Base-by-base conservation (phyloP, 2,113 vertebrate species). In the Callopanchax toddi region DNA sequence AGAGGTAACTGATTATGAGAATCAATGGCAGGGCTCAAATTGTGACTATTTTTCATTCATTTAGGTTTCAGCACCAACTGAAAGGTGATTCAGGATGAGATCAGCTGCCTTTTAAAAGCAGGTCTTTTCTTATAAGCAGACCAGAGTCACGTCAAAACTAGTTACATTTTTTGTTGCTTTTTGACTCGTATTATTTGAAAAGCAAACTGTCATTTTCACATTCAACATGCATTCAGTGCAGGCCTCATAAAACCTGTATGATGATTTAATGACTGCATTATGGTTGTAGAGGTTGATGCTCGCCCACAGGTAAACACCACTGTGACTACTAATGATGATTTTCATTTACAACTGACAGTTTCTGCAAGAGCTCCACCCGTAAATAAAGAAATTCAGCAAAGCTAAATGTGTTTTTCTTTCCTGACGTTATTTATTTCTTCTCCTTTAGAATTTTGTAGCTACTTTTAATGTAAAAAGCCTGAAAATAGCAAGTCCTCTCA, bases 391-490 rank as follows among this genome's bases (percentile, higher is more conserved):
- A 11, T 11, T 63, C 11, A 45, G 43, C 42, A 56, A 60, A 69
- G 26, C 34, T 50, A 54, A 76, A 43, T 60, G 59, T 56, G 56
- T 64, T 46, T 56, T 37, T 64, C 50, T 79, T 79, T 66, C 71
- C 78, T 82, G 82, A 72, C 74, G 80, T 10, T 32, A 5, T 36
- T 32, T 89, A 79, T 87, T 84, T 54, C 66, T 76, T 79, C 37
- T 43, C 26, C 17, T 56, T 1, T 26, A 43, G 15, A 60, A 29
- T 75, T 79, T 57, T 29, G 73, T 70, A 66, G 21, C 71, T 82
- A 79, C 72, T 72, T 74, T 78, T 77, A 67, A 63, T 68, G 36
- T 82, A 81, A 84, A 82, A 85, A 74, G 48, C 50, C 64, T 52
- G 51, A 12, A 81, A 84, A 74, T 81, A 72, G 74, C 78, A 20